Base-by-base conservation (phyloP, 2,113 vertebrate species). In the Zonotrichia leucophrys region DNA sequence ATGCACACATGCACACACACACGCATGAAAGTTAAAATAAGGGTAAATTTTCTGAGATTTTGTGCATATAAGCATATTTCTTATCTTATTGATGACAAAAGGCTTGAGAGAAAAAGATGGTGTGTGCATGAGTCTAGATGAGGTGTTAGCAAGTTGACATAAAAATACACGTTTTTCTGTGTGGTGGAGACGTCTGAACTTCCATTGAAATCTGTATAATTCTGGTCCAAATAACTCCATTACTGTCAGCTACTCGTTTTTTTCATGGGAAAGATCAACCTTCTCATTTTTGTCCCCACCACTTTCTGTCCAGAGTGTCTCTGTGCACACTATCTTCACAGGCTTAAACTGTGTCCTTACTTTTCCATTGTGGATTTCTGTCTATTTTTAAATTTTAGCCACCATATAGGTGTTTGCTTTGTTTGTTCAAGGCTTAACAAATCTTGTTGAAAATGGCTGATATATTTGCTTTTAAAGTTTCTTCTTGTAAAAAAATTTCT, bases 1-100 rank as follows among this genome's bases (percentile, higher is more conserved):
- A 22, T 11, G 5, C 5, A 14, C 7, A 16, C 9, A 33, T 0
- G 8, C 11, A 37, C 20, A 25, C 19, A 55, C 2, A 25, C 1
- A 31, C 3, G 1, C 8, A 37, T 19, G 35, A 16, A 60, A 70
- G 2, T 67, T n/a, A 68, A 87, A 70, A 81, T 56, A 76, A 27
- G 7, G 15, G 7, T 24, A 60, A 60, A 19, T 37, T 73, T 87
- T 75, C 5, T 2, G 49, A 21, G 41, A 24, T 44, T 41, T 50
- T 27, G 25, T 66, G 7, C 5, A 46, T 69, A 9, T 8, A 62
- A 31, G 1, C 22, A 5, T 66, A 42, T 89, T 84, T 84, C 28
- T 12, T 52, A 55, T 72, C 67, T 68, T 64, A 68, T 27, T 18
- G 24, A 12, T 73, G 16, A 47, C 15, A 69, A 39, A 81, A 83